Percentiles rank a stretch among this genome's conserved stretches.
Conservation (phyloP, 2,888 invertebrate species). For the Hydropsyche betteni region DNA sequence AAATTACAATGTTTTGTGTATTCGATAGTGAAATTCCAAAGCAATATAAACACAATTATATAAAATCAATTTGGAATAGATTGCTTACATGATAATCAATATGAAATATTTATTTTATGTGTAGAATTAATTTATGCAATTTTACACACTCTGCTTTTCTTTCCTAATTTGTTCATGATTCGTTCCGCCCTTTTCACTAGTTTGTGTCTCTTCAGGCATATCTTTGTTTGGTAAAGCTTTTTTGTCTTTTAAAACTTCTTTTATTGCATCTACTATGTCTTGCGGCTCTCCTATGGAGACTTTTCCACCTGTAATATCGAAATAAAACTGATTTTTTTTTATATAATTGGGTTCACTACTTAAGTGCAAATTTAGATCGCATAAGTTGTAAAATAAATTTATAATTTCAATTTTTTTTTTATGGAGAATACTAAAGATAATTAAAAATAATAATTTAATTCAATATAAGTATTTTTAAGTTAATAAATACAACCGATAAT, state of each 20-base stretch:
- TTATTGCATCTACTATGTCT: slow-evolving; percentile 69
- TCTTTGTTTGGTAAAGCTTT: slow-evolving; percentile 56
- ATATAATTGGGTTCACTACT: background rate
- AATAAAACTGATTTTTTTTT: background rate
- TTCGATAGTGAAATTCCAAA: too few species aligned
- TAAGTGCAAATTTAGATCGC: background rate
- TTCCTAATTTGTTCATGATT: background rate
- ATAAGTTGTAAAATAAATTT: background rate
- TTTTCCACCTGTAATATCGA: slow-evolving; percentile 69
- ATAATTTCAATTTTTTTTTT: background rate
- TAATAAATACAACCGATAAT: too few species aligned
- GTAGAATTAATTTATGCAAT: background rate
- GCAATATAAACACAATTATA: too few species aligned
- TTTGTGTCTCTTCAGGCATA: background rate
- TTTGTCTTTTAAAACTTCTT: slow-evolving; percentile 68
- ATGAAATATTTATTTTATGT: too few species aligned
- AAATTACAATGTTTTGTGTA: too few species aligned
- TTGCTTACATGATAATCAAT: too few species aligned
- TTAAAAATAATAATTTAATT: too few species aligned
- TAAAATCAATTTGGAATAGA: too few species aligned
- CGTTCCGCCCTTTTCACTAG: background rate
- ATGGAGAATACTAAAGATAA: too few species aligned
- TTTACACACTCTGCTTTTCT: slow-evolving; percentile 1
- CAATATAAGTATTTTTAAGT: too few species aligned
- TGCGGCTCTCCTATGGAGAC: slow-evolving; percentile 68